phyloP scores from a whole-genome alignment of 2,113 vertebrate genomes.

The Chelonoidis abingdonii region DNA sequence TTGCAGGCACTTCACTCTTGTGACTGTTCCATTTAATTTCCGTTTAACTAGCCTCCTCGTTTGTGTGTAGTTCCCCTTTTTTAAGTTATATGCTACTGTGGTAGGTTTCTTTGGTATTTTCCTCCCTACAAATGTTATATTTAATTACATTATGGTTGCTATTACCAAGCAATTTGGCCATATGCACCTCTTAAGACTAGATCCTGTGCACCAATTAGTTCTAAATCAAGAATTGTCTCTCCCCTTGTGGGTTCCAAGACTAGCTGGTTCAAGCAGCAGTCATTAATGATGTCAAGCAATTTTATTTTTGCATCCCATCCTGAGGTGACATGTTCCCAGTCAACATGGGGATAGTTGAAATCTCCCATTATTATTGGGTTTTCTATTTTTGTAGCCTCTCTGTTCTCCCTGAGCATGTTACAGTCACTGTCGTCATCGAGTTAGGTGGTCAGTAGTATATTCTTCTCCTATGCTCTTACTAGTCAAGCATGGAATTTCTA shows the following conservation, averaged over 20 bases:
- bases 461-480: neutral
- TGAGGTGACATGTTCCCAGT: neutral
- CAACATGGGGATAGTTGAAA: neutral
- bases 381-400: neutral
- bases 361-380: neutral
- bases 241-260: neutral
- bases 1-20: no score
- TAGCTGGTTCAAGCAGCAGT: neutral
- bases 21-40: no score
- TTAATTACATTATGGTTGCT: no score
- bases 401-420: neutral
- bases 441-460: neutral
- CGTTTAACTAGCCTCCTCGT: no score
- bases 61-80: no score
- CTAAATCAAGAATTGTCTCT: neutral
- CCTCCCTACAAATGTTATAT: no score
- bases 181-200: no score
- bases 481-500: neutral
- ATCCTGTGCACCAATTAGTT: neutral
- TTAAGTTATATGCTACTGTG: no score
- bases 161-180: no score
- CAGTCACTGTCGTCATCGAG: neutral
- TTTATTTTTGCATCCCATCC: neutral
- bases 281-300: neutral
- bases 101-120: neutral